A percentile compares a stretch with the other conserved stretches of the same genome.
phyloP scores from a whole-genome alignment of 2,113 vertebrate genomes.

The Pantherophis guttatus region DNA sequence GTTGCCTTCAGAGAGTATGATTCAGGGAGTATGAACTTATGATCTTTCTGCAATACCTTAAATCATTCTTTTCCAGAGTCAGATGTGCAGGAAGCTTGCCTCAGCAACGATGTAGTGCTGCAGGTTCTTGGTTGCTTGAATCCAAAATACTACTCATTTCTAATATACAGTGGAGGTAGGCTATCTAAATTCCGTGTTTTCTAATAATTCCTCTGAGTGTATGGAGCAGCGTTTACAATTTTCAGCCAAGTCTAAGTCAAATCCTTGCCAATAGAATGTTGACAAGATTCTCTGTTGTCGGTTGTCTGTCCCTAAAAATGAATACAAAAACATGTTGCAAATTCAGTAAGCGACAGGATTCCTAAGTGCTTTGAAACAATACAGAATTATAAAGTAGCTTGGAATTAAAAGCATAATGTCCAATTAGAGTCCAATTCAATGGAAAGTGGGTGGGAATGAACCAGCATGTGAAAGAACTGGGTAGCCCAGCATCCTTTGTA shows the following conservation, averaged over 20 bases:
- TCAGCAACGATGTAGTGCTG: neutral
- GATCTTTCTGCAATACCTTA: neutral
- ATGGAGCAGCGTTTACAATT: neutral
- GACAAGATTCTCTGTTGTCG: constrained; percentile 52
- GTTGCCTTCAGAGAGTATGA: neutral
- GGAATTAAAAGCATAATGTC: constrained; percentile 72
- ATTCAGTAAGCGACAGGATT: constrained; percentile 58
- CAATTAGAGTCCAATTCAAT: constrained; percentile 71
- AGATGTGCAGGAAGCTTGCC: neutral
- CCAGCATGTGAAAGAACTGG: constrained; percentile 48
- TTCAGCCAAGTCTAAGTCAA: neutral
- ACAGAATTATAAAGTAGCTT: constrained; percentile 69
- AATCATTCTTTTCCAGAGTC: neutral
- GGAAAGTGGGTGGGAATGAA: constrained; percentile 57
- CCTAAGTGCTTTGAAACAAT: constrained; percentile 66
- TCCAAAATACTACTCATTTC: neutral
- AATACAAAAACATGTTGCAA: constrained; percentile 57
- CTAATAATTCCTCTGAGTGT: neutral
- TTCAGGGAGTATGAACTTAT: neutral
- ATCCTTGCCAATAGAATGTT: constrained; percentile 24
- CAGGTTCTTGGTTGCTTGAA: neutral
- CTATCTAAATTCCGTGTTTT: neutral
- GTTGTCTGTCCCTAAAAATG: constrained; percentile 45
- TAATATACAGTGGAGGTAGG: neutral
- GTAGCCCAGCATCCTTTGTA: constrained; percentile 57